Evolutionary conservation across 2,797 vertebrate species (phyloP).

Genomic region (Sebastes oblongus): DNA sequence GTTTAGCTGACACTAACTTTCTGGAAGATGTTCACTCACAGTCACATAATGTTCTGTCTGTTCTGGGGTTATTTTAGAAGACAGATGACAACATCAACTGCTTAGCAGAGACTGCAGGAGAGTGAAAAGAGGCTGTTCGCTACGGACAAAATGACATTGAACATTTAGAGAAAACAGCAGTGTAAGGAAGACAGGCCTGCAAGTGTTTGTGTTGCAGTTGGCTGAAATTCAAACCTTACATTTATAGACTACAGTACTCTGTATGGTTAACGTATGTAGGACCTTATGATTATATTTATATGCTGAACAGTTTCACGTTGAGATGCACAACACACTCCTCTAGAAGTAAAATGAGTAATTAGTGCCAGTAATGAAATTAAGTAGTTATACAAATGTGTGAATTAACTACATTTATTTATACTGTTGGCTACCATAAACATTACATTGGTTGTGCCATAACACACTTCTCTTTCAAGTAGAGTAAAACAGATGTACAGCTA

Average conservation of each 20-base stretch:
- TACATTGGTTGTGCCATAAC: neutral
- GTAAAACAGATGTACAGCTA: neutral
- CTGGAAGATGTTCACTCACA: neutral
- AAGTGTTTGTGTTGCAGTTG: neutral
- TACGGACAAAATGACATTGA: neutral
- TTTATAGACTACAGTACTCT: neutral
- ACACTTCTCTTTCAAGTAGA: neutral
- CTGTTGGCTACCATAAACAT: neutral
- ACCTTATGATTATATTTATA: neutral
- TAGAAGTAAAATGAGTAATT: neutral
- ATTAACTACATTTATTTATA: neutral
- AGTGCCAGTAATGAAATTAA: neutral
- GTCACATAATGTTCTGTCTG: neutral
- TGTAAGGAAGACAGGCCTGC: neutral
- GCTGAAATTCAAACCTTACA: neutral
- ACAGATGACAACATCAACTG: constrained; percentile 13
- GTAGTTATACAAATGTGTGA: neutral
- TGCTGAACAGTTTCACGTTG: neutral
- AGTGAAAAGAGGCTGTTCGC: constrained; percentile 2
- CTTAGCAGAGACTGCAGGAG: constrained; percentile 3
- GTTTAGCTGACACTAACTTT: neutral
- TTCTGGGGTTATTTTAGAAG: constrained; percentile 4
- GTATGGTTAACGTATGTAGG: neutral
- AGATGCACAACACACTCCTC: neutral
- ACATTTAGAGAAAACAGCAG: neutral